Evolutionary conservation across 2,888 invertebrate species (phyloP).

Genomic region (Diaphora mendica): DNA sequence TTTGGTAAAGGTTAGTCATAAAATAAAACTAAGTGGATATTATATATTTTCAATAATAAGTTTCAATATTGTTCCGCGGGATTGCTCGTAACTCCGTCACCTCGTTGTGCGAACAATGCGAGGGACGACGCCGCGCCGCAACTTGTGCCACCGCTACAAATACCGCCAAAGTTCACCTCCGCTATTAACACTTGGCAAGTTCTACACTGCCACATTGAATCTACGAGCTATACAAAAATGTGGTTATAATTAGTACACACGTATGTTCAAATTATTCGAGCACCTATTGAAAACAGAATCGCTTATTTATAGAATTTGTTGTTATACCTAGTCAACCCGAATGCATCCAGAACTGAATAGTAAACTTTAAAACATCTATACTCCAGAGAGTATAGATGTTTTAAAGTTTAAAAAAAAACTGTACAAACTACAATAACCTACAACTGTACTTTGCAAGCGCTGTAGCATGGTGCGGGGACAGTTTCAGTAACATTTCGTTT

Average conservation of each 20-base stretch:
- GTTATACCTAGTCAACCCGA: too few species aligned
- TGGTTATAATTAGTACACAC: neutral
- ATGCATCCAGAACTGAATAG: too few species aligned
- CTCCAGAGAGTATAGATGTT: too few species aligned
- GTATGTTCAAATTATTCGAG: neutral
- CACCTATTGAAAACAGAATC: neutral
- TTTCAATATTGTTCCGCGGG: neutral
- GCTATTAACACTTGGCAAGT: slow-evolving; percentile 1
- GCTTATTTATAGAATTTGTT: too few species aligned
- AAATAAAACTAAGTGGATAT: neutral
- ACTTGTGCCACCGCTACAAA: neutral
- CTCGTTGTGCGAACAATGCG: neutral
- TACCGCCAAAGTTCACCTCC: slow-evolving; percentile 4
- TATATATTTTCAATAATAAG: neutral
- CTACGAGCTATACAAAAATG: neutral
- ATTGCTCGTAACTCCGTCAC: neutral
- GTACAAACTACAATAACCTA: too few species aligned
- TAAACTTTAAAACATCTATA: too few species aligned
- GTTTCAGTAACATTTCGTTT: too few species aligned
- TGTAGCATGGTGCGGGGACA: too few species aligned
- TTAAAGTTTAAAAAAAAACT: too few species aligned
- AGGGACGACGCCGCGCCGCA: neutral
- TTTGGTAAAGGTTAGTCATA: neutral
- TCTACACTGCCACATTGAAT: neutral
- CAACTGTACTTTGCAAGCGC: too few species aligned